Percentiles rank a stretch among this genome's conserved stretches.
Conservation (phyloP, 2,797 vertebrate species). For the Rhabdophis nuchalis region DNA sequence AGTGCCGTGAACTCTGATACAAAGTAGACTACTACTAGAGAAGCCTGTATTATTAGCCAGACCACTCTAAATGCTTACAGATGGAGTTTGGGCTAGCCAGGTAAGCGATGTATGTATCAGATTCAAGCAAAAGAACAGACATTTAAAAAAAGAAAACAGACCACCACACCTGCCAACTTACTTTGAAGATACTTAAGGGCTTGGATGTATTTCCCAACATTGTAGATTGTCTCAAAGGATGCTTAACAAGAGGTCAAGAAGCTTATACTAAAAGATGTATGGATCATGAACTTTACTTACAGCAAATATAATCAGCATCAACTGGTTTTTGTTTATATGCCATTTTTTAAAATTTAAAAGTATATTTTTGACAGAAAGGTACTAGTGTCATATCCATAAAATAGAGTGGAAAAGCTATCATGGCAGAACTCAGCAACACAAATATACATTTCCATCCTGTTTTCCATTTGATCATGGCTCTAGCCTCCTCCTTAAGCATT, state of each 20-base stretch:
- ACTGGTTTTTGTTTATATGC: neutral
- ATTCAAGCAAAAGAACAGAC: neutral
- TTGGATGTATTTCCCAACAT: neutral
- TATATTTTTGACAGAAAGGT: neutral
- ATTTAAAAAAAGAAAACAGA: neutral
- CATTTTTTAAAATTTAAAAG: neutral
- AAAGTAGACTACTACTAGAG: neutral
- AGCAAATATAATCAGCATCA: neutral
- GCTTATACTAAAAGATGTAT: neutral
- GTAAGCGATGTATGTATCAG: neutral
- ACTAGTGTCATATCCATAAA: neutral
- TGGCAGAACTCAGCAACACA: neutral
- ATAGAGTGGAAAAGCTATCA: neutral
- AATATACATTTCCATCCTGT: neutral
- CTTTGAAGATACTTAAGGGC: neutral
- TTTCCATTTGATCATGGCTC: neutral
- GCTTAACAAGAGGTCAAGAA: neutral
- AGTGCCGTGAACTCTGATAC: neutral
- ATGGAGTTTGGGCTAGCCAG: neutral
- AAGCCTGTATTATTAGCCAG: neutral
- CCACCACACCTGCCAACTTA: neutral
- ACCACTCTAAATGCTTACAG: neutral
- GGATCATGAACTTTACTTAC: neutral
- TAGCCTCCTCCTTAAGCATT: neutral
- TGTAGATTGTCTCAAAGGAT: neutral